These are phyloP conservation scores for Poecilia gillii DNA, from an alignment of 2,797 vertebrate genomes.

Conservation along the genomic window DNA sequence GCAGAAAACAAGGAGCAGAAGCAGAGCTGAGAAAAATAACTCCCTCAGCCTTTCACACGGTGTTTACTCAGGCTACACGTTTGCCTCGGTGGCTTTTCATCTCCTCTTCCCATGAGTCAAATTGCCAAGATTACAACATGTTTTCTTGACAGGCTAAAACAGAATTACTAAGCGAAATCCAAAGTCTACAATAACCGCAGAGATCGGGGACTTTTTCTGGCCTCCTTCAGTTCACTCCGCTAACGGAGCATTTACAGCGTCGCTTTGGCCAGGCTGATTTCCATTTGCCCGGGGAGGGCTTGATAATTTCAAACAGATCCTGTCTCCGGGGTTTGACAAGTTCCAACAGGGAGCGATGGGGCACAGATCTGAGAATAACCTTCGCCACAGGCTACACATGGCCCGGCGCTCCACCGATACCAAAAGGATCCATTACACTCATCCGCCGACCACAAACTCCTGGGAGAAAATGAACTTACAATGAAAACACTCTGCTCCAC, in stretches of 20 bases:
- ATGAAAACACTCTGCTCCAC: conserved; percentile 66
- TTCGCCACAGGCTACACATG: conserved; percentile 70
- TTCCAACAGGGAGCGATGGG: conserved; percentile 75
- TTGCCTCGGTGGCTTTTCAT: conserved; percentile 47
- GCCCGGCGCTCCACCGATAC: conserved; percentile 65
- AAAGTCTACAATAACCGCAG: conserved; percentile 51
- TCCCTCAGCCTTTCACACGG: conserved; percentile 30
- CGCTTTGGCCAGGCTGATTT: conserved; percentile 66
- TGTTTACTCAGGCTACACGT: conserved; percentile 32
- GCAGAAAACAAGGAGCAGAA: conserved; percentile 24
- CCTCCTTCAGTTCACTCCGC: conserved; percentile 51
- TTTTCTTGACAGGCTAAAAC: conserved; percentile 56
- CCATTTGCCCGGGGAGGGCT: conserved; percentile 68
- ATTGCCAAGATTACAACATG: conserved; percentile 56
- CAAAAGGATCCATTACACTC: conserved; percentile 76
- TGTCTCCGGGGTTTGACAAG: conserved; percentile 69
- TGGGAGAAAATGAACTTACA: conserved; percentile 73
- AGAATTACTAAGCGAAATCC: conserved; percentile 49
- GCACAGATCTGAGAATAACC: conserved; percentile 69
- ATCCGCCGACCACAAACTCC: conserved; percentile 64
- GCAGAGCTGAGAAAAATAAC: conserved; percentile 36
- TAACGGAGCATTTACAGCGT: conserved; percentile 60
- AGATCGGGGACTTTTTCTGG: conserved; percentile 42
- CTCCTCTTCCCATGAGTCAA: conserved; percentile 58
- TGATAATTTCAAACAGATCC: conserved; percentile 77